Conservation (phyloP, 2,113 vertebrate genomes). For the Salvelinus sp. region DNA sequence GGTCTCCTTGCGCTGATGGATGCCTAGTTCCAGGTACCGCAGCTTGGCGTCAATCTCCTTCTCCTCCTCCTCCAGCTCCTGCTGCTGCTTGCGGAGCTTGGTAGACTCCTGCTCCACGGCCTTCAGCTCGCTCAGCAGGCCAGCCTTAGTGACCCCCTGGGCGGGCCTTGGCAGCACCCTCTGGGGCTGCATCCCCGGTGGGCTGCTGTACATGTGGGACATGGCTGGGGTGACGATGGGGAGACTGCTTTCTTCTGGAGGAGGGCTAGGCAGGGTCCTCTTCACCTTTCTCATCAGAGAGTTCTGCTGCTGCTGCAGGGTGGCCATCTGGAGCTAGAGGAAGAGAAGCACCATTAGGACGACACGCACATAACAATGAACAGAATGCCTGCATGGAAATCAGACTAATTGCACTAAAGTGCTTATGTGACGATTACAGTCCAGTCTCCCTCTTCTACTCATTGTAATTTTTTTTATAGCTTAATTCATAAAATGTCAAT, state of each 20-base stretch:
- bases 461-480: not conserved
- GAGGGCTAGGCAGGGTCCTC: constrained; percentile 95
- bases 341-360: constrained; percentile 53
- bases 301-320: constrained; percentile 89
- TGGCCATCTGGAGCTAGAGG: constrained; percentile 80
- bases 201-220: constrained; percentile 83
- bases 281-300: constrained; percentile 95
- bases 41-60: constrained; percentile 98
- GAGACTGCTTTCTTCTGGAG: constrained; percentile 88
- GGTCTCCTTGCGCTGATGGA: constrained; percentile 94
- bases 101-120: constrained; percentile 96
- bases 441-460: not conserved
- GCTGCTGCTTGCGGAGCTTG: constrained; percentile 96
- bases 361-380: constrained; percentile 54
- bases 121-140: constrained; percentile 90
- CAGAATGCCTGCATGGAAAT: constrained; percentile 60
- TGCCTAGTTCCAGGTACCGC: constrained; percentile 93
- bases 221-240: constrained; percentile 86
- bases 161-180: constrained; percentile 77
- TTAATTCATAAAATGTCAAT: too few species aligned
- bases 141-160: constrained; percentile 87
- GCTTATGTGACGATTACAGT: constrained; percentile 12
- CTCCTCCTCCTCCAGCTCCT: constrained; percentile 96
- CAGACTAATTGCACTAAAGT: constrained; percentile 46
- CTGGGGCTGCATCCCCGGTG: constrained; percentile 80